Percentiles rank a stretch among this genome's conserved stretches.
These are phyloP conservation scores for Micromussa lordhowensis DNA, from an alignment of 92 coral and sea anemone species.

Conservation along the genomic window DNA sequence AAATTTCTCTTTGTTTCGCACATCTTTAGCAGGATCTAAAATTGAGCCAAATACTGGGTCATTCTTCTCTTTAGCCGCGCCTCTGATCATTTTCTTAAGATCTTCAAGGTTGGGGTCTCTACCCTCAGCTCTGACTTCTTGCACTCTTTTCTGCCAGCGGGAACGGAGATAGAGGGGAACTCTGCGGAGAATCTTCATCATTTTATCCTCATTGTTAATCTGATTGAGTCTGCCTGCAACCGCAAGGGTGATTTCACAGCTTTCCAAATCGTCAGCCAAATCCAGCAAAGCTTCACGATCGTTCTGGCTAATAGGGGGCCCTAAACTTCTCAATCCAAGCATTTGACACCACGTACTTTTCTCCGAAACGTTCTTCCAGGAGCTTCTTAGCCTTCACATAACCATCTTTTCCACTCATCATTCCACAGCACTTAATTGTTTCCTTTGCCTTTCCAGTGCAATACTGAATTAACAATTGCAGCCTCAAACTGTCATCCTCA, in stretches of 20 bases:
- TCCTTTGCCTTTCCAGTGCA: too few relatives aligned
- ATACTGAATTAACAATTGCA: too few relatives aligned
- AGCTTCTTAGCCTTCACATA: background rate
- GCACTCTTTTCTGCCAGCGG: slow-evolving; percentile 56
- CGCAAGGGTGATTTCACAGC: slow-evolving; percentile 49
- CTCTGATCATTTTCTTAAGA: slow-evolving; percentile 17
- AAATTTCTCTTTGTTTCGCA: too few relatives aligned
- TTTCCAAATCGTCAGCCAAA: slow-evolving; percentile 65
- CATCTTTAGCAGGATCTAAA: too few relatives aligned
- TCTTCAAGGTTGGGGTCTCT: slow-evolving; percentile 49
- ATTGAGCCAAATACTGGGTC: too few relatives aligned
- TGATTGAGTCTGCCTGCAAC: slow-evolving; percentile 47
- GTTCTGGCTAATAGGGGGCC: background rate
- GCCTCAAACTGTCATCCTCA: too few relatives aligned
- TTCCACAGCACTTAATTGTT: too few relatives aligned
- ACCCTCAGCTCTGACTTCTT: slow-evolving; percentile 57
- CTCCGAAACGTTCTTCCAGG: slow-evolving; percentile 58
- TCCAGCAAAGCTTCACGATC: slow-evolving; percentile 45
- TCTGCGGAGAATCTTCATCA: slow-evolving; percentile 46
- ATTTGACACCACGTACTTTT: slow-evolving; percentile 52
- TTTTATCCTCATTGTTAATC: background rate
- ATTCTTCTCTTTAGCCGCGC: background rate
- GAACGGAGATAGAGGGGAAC: slow-evolving; percentile 56
- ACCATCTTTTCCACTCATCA: too few relatives aligned
- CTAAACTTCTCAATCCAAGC: slow-evolving; percentile 61